Base-by-base conservation (phyloP, 2,797 vertebrate genomes). In the Antennarius maculatus region DNA sequence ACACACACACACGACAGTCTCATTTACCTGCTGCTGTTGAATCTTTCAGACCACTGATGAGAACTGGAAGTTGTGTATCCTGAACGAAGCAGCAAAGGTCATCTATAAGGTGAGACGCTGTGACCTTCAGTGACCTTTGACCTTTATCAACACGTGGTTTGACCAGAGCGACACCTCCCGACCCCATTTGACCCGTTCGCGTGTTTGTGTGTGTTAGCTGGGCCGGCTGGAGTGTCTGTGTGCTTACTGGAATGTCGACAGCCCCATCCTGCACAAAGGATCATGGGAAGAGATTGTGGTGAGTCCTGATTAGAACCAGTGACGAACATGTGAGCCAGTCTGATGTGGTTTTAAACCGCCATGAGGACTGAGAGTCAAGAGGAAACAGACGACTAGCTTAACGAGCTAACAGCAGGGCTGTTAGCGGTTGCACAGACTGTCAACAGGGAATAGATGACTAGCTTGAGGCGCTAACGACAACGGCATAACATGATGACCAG, bases 61-160 rank as follows among this genome's bases (percentile, higher is more conserved):
- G 68, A 95, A 93, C 67, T 98, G 97, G 97, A 96, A 90, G 79
- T 90, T 92, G 1, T 96, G 95, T 41, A 94, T 98, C 89, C 86
- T 98, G 81, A 97, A 96, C 49, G 97, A 98, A 91, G 91, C 96
- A 56, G 94, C 95, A 37, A 98, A 97, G 91, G 94, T 97, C 83
- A 97, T 97, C 91, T 96, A 98, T 76, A 99, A 99, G 96, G 97
- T 98, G 92, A 80, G 59, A 71, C 0, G 15, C 31, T 59, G 14
- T 17, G 15, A 41, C 31, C 9, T 37, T 34, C 29, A 34, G 10
- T 11, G 10, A 41, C 39, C 31, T 34, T 23, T 23, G 23, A 23
- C 23, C 23, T 23, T 23, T 1, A 23, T 23, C 23, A 23, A 23
- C n/a, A n/a, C n/a, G n/a, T n/a, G n/a, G n/a, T n/a, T 23, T 2